Conservation (phyloP, 37 sponge, comb jelly and placozoan genomes). For the Beroe ovata region DNA sequence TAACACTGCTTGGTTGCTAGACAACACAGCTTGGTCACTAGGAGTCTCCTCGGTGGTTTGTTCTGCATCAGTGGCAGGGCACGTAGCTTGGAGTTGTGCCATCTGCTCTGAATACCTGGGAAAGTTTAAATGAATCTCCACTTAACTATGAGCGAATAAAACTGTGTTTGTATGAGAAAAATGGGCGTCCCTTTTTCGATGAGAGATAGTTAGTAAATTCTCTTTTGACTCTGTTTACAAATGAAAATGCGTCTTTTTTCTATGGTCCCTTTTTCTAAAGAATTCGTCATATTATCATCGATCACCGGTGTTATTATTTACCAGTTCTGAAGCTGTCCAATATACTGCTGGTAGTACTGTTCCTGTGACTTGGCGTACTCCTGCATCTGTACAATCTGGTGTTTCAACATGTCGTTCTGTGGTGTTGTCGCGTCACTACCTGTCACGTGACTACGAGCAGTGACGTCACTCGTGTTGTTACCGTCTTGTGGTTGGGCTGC, state of each 20-base stretch:
- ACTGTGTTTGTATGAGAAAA: too few species aligned
- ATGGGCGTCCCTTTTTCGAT: too few species aligned
- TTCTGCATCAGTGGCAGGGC: neutral
- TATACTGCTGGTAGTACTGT: constrained; percentile 48
- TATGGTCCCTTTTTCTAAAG: too few species aligned
- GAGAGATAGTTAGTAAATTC: too few species aligned
- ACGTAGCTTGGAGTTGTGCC: neutral
- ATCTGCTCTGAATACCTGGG: constrained; percentile 30
- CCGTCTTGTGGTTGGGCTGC: neutral
- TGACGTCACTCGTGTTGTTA: neutral
- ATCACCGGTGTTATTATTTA: too few species aligned
- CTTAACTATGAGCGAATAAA: too few species aligned
- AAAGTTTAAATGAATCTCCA: too few species aligned
- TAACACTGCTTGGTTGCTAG: neutral
- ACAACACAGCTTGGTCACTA: neutral
- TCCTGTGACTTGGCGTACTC: constrained; percentile 46
- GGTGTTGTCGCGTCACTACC: neutral
- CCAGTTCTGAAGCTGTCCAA: constrained; percentile 47
- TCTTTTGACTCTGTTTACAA: too few species aligned
- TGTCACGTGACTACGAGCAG: neutral
- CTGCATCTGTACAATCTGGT: constrained; percentile 46
- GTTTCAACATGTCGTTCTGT: neutral
- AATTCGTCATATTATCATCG: neutral
- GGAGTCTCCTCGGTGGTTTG: neutral
- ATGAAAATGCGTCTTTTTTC: too few species aligned